These are phyloP conservation scores for Coptodon bakossiorum DNA, from an alignment of 2,113 vertebrate species.

Conservation along the genomic window DNA sequence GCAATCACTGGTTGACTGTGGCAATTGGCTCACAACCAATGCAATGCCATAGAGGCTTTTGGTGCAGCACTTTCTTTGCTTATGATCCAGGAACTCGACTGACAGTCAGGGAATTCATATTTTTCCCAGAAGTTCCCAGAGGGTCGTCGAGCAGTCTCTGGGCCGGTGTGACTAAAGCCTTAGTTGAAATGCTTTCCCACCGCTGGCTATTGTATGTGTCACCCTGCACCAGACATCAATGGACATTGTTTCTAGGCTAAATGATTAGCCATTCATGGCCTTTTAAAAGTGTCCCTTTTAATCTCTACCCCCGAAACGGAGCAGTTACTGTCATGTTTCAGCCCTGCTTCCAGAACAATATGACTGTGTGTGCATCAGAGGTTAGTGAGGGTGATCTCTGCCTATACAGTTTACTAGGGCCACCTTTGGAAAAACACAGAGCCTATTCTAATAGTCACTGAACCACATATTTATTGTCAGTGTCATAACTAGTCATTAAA, in stretches of 20 bases:
- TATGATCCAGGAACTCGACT: neutral
- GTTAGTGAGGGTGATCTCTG: neutral
- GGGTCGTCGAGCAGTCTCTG: rapidly evolving
- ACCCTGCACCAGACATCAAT: neutral
- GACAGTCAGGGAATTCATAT: neutral
- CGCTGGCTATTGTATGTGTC: rapidly evolving
- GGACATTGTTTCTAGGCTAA: neutral
- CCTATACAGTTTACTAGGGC: neutral
- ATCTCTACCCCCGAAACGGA: neutral
- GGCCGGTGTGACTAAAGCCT: neutral
- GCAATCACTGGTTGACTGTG: neutral
- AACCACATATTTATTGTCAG: neutral
- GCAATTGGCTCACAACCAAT: neutral
- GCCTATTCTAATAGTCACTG: neutral
- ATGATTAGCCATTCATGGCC: neutral
- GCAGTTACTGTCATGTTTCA: neutral
- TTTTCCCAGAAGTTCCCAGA: neutral
- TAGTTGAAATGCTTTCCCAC: neutral
- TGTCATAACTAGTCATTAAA: neutral
- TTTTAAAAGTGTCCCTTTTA: neutral
- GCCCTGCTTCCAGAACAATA: neutral
- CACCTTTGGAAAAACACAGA: neutral
- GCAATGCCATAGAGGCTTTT: neutral
- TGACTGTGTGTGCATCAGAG: neutral
- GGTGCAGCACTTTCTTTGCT: neutral